These are phyloP conservation scores for Meteorus sp. DNA, from an alignment of 1,140 invertebrate species.

Conservation along the genomic window DNA sequence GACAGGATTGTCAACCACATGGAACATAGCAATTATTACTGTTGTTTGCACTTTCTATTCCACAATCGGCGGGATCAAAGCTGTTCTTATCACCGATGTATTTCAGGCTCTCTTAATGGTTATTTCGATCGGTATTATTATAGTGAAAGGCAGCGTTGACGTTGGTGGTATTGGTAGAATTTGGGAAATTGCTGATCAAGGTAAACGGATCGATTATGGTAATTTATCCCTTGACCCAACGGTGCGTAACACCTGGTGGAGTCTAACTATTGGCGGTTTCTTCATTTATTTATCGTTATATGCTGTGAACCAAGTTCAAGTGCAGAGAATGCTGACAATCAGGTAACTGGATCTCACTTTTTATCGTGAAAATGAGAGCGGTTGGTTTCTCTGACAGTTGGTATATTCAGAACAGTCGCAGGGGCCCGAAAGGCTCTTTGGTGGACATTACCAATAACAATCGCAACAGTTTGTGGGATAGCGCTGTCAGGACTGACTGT, in stretches of 20 bases:
- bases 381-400: constrained; percentile 60
- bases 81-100: constrained; percentile 82
- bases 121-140: constrained; percentile 72
- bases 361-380: constrained; percentile 77
- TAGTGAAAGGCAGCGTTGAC: constrained; percentile 70
- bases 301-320: constrained; percentile 75
- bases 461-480: constrained; percentile 68
- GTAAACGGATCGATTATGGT: constrained; percentile 69
- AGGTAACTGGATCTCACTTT: constrained; percentile 39
- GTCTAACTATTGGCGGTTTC: constrained; percentile 73
- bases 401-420: constrained; percentile 60
- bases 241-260: constrained; percentile 75
- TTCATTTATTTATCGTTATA: constrained; percentile 81
- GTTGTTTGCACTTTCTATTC: constrained; percentile 86
- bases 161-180: constrained; percentile 68
- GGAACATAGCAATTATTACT: constrained; percentile 77
- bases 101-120: constrained; percentile 82
- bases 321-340: constrained; percentile 49
- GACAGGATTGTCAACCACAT: constrained; percentile 71
- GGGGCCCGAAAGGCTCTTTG: constrained; percentile 69
- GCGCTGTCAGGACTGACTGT: constrained; percentile 78
- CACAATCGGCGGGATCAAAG: constrained; percentile 86
- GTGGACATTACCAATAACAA: constrained; percentile 71
- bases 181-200: constrained; percentile 67
- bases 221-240: constrained; percentile 72